Base-by-base conservation (phyloP, 2,113 vertebrate genomes). In the Paradisaea rubra region DNA sequence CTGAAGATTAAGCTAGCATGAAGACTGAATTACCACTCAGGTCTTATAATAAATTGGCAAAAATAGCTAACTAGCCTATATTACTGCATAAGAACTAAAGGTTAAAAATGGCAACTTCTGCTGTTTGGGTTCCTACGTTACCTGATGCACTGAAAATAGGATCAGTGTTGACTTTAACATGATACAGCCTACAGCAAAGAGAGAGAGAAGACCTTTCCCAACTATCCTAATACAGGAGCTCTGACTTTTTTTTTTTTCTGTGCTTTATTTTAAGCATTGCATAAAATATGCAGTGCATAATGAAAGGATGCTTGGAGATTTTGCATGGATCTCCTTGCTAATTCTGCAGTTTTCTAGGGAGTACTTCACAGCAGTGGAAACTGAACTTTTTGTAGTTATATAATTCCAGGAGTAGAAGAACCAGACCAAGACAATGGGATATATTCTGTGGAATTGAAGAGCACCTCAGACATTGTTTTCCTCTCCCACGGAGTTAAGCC, bases 1-100 rank as follows among this genome's bases (percentile, higher is more conserved):
- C 54, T 87, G 77, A 68, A 92, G 70, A 91, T 71, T 80, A 94
- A 93, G 70, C 70, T 92, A 73, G 45, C 72, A 94, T 66, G 50
- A 91, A 93, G 72, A 49, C 65, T 44, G 39, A 94, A 90, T 88
- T 91, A 73, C 60, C 4, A 30, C 60, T 93, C 24, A 28, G 69
- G 45, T 57, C 30, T 59, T 77, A 47, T 4, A 77, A 91, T 80
- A 94, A 88, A 93, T 49, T 59, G 61, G 59, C 61, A 78, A 93
- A 85, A 68, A 63, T 8, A 81, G 35, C 19, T 91, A 96, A 56
- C 73, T 95, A 89, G 28, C 49, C 59, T 53, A 39, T 73, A 64
- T 82, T 42, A 41, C 24, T 56, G 52, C 31, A 42, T 20, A 60
- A 74, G 52, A 71, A 69, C 39, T 42, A 86, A 74, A 91, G 84